Conservation (phyloP, 1,140 invertebrate species). For the Chlorops oryzae region DNA sequence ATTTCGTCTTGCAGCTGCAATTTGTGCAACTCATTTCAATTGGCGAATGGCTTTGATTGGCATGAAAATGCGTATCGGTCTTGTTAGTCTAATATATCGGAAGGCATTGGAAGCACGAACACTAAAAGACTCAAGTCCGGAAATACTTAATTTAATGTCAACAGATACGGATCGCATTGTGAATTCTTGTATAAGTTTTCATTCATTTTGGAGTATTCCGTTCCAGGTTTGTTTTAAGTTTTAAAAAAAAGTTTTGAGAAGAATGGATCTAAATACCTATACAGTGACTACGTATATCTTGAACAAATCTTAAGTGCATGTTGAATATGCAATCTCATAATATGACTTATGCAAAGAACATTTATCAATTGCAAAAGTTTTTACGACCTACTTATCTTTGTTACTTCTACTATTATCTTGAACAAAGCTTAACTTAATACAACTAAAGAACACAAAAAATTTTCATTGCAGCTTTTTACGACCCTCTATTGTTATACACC, state of each 20-base stretch:
- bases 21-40: constrained; percentile 84
- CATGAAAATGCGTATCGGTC: constrained; percentile 77
- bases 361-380: too few relatives aligned
- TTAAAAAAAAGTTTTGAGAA: not conserved
- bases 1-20: constrained; percentile 51
- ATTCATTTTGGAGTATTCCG: constrained; percentile 94
- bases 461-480: constrained; percentile 68
- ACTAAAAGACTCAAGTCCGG: constrained; percentile 44
- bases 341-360: too few relatives aligned
- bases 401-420: too few relatives aligned
- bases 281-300: too few relatives aligned
- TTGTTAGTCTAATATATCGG: constrained; percentile 79
- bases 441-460: too few relatives aligned
- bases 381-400: too few relatives aligned
- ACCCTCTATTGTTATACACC: constrained; percentile 75
- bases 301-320: too few relatives aligned
- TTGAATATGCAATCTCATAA: too few relatives aligned
- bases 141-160: constrained; percentile 96
- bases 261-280: too few relatives aligned
- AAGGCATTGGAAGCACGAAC: constrained; percentile 67
- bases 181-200: constrained; percentile 93
- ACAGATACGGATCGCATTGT: constrained; percentile 92
- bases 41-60: constrained; percentile 79
- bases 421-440: too few relatives aligned
- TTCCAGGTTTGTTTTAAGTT: constrained; percentile 61